Conservation (phyloP, 2,797 vertebrate species). For the Thalassophryne amazonica region DNA sequence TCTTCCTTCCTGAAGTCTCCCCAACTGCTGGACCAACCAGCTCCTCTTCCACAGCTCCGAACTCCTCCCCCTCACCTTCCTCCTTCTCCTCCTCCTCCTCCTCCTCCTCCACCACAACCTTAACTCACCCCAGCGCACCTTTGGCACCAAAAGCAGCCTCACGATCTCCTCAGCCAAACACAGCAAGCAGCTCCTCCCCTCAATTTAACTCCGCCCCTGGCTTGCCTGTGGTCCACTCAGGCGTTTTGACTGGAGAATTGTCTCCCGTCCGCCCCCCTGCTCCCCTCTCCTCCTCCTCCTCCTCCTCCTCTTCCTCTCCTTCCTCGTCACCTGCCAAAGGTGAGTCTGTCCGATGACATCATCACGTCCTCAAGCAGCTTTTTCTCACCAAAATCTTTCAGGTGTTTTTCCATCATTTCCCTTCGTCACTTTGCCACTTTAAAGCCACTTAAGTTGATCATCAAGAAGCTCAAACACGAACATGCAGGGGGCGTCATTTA, state of each 20-base stretch:
- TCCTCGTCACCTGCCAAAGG: slow-evolving; percentile 83
- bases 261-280: slow-evolving; percentile 82
- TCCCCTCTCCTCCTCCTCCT: slow-evolving; percentile 41
- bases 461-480: too few species aligned
- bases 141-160: slow-evolving; percentile 62
- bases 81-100: slow-evolving; percentile 62
- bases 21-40: slow-evolving; percentile 51
- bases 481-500: too few species aligned
- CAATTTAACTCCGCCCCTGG: slow-evolving; percentile 33
- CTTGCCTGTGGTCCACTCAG: slow-evolving; percentile 67
- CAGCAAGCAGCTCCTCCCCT: slow-evolving; percentile 14
- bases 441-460: not conserved
- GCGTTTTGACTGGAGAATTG: slow-evolving; percentile 77
- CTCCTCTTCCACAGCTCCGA: slow-evolving; percentile 72
- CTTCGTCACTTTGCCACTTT: not conserved
- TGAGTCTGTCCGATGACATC: slow-evolving; percentile 72
- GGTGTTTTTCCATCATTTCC: not conserved
- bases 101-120: slow-evolving; percentile 62
- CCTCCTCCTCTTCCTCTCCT: slow-evolving; percentile 67
- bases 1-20: slow-evolving; percentile 45
- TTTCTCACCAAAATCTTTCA: not conserved
- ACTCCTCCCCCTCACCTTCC: slow-evolving; percentile 63
- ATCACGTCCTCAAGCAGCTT: not conserved
- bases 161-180: too few species aligned
- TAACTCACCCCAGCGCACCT: slow-evolving; percentile 61